Evolutionary conservation across 1,140 invertebrate genomes (phyloP), one percentile per base, ranked within the genome.

Genomic region (Bombus picipes): DNA sequence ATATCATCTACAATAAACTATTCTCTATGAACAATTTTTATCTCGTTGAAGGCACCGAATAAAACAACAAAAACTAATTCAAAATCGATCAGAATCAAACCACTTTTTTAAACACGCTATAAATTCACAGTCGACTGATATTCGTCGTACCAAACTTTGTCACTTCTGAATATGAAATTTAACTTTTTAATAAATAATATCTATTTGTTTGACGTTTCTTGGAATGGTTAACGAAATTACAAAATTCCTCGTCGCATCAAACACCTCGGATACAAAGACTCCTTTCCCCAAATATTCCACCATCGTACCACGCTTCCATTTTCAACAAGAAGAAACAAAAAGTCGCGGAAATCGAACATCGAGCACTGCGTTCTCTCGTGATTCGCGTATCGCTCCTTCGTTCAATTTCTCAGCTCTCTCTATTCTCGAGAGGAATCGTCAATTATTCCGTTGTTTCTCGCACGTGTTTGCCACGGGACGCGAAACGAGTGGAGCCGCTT

Each of bases 361-460:
- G 47, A n/a, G 22, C 12, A 10, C 65, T 47, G 22, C 1, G 2
- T 32, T 22, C 10, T 9, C 13, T 3, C 10, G 3, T 13, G 28
- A n/a, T 28, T 62, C 57, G 28, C 57, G 57, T 13, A 1, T 8
- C n/a, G 10, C 3, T 39, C 3, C 34, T 37, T 12, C 13, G n/a
- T 70, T 57, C 43, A 18, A 57, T 39, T 71, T 59, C 79, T 72
- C 68, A 10, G 12, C 8, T 34, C 25, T 34, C 25, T 12, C 5
- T 28, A 2, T 32, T 28, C 43, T 18, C 47, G 6, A 53, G 10
- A 22, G 8, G 34, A 43, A 41, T 82, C 71, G 70, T 37, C 71
- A 9, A 82, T 82, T 82, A 73, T 75, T 77, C 41, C 65, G 4
- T 57, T 68, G 59, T 70, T 77, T n/a, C 34, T 77, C 34, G 43